Base-by-base conservation (phyloP, 2,888 invertebrate species). In the Globia sparganii region DNA sequence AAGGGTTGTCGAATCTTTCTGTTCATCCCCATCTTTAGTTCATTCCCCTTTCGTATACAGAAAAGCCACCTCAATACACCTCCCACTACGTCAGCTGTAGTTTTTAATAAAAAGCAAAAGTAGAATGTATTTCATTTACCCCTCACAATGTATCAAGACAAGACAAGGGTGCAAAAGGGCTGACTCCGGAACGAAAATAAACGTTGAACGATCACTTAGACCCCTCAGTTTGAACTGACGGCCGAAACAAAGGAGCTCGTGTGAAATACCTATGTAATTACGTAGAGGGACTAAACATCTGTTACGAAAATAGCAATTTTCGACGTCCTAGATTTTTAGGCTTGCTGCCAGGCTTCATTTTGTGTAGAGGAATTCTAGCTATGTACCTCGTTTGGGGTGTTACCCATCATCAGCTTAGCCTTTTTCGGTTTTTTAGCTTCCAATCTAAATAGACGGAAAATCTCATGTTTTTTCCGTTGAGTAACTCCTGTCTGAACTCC, bases 141-240 rank as follows among this genome's bases (percentile, higher is more conserved):
- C 93, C 93, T 93, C 93, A 93, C 95, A 91, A 95, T 95, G 94
- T 94, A 95, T 95, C 95, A 95, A 92, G 93, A 79, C 91, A 90
- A 95, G 95, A 95, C 95, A 93, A 94, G 95, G 95, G 95, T 95
- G 92, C 90, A 93, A 94, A 94, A 93, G 92, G 94, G 93, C 94
- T 92, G 92, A 92, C 92, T 91, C 88, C 89, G 91, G 92, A 94
- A 94, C 94, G 93, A 95, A 94, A 95, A 94, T 94, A 93, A 94
- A 93, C 93, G 93, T 92, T 94, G 94, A 95, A 93, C 92, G 94
- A 94, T 94, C 93, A 93, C 90, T 93, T 91, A 91, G 91, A 91
- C 93, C 93, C 91, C 91, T 92, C 91, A 91, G 87, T 90, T 88
- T 88, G 90, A 86, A 87, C 89, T 92, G 92, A 92, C 92, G 90